Evolutionary conservation across 2,888 invertebrate species (phyloP).

Genomic region (Biston betularia): DNA sequence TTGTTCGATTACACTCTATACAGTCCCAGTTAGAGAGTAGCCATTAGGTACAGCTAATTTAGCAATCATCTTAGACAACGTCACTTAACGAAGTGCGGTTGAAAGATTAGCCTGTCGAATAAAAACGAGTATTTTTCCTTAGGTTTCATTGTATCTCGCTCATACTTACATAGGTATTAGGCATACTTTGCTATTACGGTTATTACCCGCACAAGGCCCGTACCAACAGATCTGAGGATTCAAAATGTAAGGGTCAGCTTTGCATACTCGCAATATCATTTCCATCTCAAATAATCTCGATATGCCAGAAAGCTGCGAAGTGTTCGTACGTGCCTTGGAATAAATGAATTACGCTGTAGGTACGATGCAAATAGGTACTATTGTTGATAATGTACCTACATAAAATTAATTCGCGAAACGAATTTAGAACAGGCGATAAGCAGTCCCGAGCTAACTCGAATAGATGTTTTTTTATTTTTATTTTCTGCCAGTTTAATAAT

Average conservation of each 20-base stretch:
- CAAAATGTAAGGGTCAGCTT: conserved; percentile 3
- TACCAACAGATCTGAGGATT: neutral
- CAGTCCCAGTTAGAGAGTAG: too few species aligned
- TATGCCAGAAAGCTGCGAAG: conserved; percentile 1
- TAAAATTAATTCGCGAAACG: conserved; percentile 2
- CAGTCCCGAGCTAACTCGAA: neutral
- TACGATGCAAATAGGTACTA: neutral
- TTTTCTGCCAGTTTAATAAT: neutral
- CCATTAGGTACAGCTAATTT: too few species aligned
- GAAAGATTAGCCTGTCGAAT: too few species aligned
- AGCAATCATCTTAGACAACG: too few species aligned
- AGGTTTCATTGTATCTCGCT: too few species aligned
- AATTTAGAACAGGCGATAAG: neutral
- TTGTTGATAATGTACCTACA: neutral
- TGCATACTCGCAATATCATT: neutral
- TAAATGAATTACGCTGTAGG: conserved; percentile 6
- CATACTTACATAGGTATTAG: too few species aligned
- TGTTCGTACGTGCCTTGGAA: conserved; percentile 15
- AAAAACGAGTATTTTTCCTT: too few species aligned
- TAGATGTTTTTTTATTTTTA: neutral
- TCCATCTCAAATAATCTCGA: conserved; percentile 3
- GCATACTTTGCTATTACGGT: too few species aligned
- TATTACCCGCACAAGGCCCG: too few species aligned
- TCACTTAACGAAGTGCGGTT: too few species aligned
- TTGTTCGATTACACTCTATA: too few species aligned